Conservation (phyloP, 2,797 vertebrate genomes). For the Halcyon badia region DNA sequence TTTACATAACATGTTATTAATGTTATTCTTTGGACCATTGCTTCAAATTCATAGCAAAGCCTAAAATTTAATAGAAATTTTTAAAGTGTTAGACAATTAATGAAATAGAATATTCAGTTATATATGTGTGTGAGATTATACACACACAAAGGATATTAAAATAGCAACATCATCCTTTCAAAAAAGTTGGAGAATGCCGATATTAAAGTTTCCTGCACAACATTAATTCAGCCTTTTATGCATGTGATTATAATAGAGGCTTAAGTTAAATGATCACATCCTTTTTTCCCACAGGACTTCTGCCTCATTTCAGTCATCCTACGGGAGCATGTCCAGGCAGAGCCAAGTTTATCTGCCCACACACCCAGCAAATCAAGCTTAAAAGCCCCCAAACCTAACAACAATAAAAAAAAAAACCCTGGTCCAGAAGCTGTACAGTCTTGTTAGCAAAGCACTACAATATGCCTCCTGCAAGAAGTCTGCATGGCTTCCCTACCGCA, state of each 20-base stretch:
- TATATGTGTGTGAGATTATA: neutral
- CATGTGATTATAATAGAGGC: neutral
- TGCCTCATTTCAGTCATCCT: constrained; percentile 18
- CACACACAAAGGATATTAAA: neutral
- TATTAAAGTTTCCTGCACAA: neutral
- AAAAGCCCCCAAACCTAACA: neutral
- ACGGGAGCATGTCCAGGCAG: constrained; percentile 1
- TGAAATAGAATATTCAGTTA: neutral
- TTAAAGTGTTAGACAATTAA: neutral
- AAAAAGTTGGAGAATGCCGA: neutral
- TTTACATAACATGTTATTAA: neutral
- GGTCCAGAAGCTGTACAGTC: constrained; percentile 9
- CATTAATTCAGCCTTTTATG: constrained; percentile 8
- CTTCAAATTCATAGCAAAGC: neutral
- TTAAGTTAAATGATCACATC: constrained; percentile 33
- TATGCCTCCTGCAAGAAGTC: neutral
- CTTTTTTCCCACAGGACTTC: constrained; percentile 53
- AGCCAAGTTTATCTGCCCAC: constrained; percentile 3
- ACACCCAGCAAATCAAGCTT: neutral
- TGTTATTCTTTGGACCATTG: neutral
- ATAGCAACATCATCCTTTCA: neutral
- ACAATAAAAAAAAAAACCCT: neutral
- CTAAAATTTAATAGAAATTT: neutral
- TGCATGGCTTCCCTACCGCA: neutral
- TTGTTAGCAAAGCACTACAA: neutral